Conservation (phyloP, 2,888 invertebrate species). For the Notodonta ziczac region DNA sequence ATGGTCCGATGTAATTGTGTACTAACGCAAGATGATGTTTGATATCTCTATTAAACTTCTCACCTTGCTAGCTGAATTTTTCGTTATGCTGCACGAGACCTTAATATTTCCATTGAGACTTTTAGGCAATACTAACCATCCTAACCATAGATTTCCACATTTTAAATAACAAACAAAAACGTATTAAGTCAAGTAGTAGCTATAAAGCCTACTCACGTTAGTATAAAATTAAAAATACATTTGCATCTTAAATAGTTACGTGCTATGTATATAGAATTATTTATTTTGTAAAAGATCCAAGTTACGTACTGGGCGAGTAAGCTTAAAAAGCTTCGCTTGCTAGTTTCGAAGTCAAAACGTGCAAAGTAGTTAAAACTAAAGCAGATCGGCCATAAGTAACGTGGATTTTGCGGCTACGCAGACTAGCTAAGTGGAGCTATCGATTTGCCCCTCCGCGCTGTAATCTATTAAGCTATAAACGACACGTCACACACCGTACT, state of each 20-base stretch:
- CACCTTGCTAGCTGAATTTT: no score
- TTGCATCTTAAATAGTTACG: not conserved
- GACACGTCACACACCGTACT: conserved; percentile 31
- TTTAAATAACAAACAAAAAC: no score
- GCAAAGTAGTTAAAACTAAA: conserved; percentile 49
- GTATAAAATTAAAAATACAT: conserved; percentile 3
- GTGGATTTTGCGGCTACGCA: conserved; percentile 35
- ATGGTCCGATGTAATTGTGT: no score
- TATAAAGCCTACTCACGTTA: not conserved
- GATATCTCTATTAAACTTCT: no score
- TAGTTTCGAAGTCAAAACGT: conserved; percentile 37
- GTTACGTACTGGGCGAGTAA: conserved; percentile 16
- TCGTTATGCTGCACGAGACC: no score
- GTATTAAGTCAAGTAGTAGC: not conserved
- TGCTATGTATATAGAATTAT: conserved; percentile 6
- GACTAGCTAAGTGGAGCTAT: conserved; percentile 54
- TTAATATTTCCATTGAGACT: no score
- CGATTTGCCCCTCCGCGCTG: conserved; percentile 45
- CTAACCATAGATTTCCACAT: no score
- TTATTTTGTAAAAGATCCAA: conserved; percentile 5
- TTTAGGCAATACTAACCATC: no score
- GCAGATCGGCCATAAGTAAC: conserved; percentile 35
- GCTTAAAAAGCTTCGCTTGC: conserved; percentile 16
- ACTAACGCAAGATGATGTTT: no score
- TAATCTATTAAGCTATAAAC: conserved; percentile 46